Conservation (phyloP, 2,113 vertebrate species). For the Sylvia atricapilla region DNA sequence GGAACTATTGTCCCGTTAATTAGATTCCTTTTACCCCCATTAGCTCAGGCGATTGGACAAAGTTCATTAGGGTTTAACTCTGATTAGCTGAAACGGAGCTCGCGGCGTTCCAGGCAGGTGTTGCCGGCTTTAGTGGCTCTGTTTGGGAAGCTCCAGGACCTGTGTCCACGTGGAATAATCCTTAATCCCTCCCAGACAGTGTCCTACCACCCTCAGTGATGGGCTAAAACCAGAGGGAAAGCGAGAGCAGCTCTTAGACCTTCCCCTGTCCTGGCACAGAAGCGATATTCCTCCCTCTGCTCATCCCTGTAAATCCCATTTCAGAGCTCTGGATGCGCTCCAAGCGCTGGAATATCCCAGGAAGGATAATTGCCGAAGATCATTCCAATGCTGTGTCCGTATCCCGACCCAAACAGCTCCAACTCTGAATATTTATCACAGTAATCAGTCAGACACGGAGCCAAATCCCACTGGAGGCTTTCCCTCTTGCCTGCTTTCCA, state of each 20-base stretch:
- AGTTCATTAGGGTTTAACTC: conserved; percentile 53
- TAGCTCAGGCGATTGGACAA: conserved; percentile 22
- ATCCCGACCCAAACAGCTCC: neutral
- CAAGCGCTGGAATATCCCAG: neutral
- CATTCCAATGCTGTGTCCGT: neutral
- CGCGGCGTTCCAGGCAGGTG: neutral
- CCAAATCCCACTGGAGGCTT: neutral
- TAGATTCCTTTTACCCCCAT: conserved; percentile 60
- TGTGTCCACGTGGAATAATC: neutral
- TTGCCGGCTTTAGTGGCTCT: neutral
- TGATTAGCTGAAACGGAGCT: conserved; percentile 31
- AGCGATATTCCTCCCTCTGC: neutral
- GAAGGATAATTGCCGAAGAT: neutral
- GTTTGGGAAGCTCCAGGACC: neutral
- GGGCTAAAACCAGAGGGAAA: neutral
- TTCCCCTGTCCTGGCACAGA: neutral
- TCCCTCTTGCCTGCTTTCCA: neutral
- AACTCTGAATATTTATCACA: neutral
- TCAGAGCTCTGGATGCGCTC: neutral
- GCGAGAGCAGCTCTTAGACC: neutral
- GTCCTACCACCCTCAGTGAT: neutral
- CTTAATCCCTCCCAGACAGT: neutral
- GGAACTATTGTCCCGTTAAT: conserved; percentile 61
- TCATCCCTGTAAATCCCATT: neutral
- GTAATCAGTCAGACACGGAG: neutral